Conservation (phyloP, 2,113 vertebrate genomes). For the Psittacula cyanocephala region DNA sequence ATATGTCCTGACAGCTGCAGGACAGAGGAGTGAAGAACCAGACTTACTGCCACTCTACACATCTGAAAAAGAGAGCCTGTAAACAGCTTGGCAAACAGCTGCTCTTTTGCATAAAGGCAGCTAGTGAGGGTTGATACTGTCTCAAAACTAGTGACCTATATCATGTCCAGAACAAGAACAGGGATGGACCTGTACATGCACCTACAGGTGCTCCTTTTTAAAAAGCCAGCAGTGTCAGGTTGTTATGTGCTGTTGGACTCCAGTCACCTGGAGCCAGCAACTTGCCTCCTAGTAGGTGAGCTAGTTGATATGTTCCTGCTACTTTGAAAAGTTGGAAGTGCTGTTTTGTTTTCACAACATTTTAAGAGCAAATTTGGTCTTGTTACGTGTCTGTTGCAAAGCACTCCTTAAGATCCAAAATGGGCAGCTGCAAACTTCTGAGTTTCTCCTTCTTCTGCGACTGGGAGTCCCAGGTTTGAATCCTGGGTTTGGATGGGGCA, state of each 20-base stretch:
- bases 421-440: not conserved
- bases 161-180: not conserved
- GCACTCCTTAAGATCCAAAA: not conserved
- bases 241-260: not conserved
- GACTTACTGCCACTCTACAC: not conserved
- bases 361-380: not conserved
- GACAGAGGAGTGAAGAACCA: not conserved
- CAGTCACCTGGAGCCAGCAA: not conserved
- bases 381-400: not conserved
- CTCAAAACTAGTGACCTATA: not conserved
- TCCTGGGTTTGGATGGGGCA: not conserved
- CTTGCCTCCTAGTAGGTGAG: not conserved
- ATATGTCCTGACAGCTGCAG: fast-evolving
- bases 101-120: not conserved
- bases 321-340: not conserved
- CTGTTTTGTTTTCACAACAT: not conserved
- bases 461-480: not conserved
- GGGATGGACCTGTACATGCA: not conserved
- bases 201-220: not conserved
- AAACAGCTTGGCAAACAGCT: not conserved
- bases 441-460: not conserved
- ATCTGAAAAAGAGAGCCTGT: not conserved
- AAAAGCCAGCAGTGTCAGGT: not conserved
- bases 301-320: not conserved
- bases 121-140: not conserved